Base-by-base conservation (phyloP, 2,797 vertebrate species). In the Gadopsis marmoratus region DNA sequence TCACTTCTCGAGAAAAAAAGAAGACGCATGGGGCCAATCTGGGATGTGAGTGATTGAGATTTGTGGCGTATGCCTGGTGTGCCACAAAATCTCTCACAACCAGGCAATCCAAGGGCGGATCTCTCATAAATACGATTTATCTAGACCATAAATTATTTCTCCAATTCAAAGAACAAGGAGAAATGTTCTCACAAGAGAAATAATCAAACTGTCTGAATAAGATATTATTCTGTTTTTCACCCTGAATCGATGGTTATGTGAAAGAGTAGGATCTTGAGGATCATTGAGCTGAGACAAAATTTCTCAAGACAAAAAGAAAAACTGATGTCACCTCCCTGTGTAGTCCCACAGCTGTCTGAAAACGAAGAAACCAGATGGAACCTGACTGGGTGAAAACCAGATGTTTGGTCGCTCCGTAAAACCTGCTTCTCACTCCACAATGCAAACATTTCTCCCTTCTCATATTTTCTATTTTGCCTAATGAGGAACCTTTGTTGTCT, bases 401-500 rank as follows among this genome's bases (percentile, higher is more conserved):
- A 90, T 85, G 81, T 86, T 88, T 62, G 26, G 4, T 43, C 65
- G 10, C 55, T 78, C 68, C 4, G 7, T 55, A 56, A 79, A 78
- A 78, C 31, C 72, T 60, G 37, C 66, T 76, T 71, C 67, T 83
- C 58, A 31, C 71, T 74, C 16, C 33, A 50, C 0, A 26, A 71
- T 63, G 16, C 55, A 83, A 82, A 78, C 71, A 67, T 80, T 58
- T 82, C 53, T 78, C 53, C 23, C 23, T 47, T 66, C 23, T 73
- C 17, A 0, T 50, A 13, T 71, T 72, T 62, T 55, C 14, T 41
- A 78, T 76, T 75, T 51, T 26, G 37, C 60, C 62, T 79, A 71
- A 85, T 78, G 68, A 87, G 83, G 73, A 76, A 35, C 66, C 81
- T 84, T 82, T 86, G 79, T 85, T 80, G 68, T 87, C 73, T 79